These are phyloP conservation scores for Gallinago jamesoni DNA, from an alignment of 2,113 vertebrate species.

Conservation along the genomic window DNA sequence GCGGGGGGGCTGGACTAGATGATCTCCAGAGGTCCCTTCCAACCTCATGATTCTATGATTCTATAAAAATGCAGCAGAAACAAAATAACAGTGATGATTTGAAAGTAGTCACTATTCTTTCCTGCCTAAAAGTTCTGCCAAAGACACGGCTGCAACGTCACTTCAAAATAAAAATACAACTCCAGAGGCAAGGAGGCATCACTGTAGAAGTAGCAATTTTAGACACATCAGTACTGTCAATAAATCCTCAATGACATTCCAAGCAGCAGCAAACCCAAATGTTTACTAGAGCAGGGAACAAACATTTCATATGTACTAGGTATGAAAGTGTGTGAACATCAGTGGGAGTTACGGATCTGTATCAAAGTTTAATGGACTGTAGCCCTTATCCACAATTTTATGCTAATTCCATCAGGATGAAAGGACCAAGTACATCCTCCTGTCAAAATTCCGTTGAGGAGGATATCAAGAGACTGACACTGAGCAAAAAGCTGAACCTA, in stretches of 20 bases:
- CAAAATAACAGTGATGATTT: background rate
- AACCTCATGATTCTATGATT: too few species aligned
- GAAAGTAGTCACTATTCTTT: background rate
- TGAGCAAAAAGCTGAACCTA: background rate
- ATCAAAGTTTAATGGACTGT: background rate
- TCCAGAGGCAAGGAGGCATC: background rate
- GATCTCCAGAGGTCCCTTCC: too few species aligned
- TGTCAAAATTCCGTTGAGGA: background rate
- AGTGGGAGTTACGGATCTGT: background rate
- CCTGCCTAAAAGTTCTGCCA: background rate
- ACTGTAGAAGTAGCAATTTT: background rate
- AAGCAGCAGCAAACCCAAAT: background rate
- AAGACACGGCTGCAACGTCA: background rate
- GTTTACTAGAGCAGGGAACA: background rate
- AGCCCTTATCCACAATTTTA: background rate
- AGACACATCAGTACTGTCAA: background rate
- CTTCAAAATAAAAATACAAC: background rate
- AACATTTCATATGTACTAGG: rapidly evolving
- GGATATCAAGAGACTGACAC: background rate
- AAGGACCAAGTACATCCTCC: background rate
- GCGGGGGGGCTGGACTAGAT: too few species aligned
- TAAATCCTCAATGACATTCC: background rate
- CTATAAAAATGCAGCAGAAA: background rate
- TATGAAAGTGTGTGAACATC: background rate
- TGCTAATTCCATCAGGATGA: background rate